Percentiles rank a stretch among this genome's conserved stretches.
Evolutionary conservation across 2,113 vertebrate species (phyloP).

Genomic region (Phyllopteryx taeniolatus): DNA sequence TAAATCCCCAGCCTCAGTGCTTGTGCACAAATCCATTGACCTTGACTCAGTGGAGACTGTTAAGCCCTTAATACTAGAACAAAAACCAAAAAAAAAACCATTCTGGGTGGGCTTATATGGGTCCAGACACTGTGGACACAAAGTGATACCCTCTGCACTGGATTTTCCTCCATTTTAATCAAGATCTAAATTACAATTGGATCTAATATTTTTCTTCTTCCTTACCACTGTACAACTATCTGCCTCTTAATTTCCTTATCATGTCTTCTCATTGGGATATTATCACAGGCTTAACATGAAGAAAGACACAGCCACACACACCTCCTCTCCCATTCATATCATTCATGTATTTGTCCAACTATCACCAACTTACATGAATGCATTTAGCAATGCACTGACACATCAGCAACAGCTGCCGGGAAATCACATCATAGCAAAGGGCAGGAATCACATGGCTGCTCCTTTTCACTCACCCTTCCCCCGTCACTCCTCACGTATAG

Average conservation of each 20-base stretch:
- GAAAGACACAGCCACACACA: no score
- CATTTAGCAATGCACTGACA: not conserved
- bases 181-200: not conserved
- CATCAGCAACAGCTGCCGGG: constrained; percentile 23
- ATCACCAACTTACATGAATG: not conserved
- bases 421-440: constrained; percentile 21
- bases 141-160: not conserved
- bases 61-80: constrained; percentile 54
- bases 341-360: not conserved
- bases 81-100: constrained; percentile 20
- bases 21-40: constrained; percentile 42
- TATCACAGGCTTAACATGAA: not conserved
- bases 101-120: constrained; percentile 3
- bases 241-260: not conserved
- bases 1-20: not conserved
- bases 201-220: not conserved
- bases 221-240: no score
- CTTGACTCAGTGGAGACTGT: constrained; percentile 42
- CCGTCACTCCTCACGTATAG: constrained; percentile 47
- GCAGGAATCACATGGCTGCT: constrained; percentile 35
- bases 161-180: not conserved
- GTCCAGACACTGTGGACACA: not conserved
- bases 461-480: not conserved
- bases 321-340: not conserved
- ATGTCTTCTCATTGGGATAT: not conserved